Evolutionary conservation across 2,113 vertebrate genomes (phyloP).

Genomic region (Cheirogaleus medius): DNA sequence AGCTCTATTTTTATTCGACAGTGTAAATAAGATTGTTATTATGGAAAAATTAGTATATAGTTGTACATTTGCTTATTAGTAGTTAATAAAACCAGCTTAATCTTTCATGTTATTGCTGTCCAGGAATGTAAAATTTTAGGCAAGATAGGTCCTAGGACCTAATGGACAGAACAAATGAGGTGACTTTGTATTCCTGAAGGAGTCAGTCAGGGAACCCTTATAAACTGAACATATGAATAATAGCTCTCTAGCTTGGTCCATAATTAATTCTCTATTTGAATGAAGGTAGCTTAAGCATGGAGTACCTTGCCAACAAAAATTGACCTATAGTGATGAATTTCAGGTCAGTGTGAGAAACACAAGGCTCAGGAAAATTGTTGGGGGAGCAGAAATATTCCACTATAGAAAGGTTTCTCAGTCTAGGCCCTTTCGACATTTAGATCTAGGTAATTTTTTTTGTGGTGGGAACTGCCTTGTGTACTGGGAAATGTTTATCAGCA

Average conservation of each 20-base stretch:
- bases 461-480: neutral
- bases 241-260: neutral
- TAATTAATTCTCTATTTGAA: constrained; percentile 41
- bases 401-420: neutral
- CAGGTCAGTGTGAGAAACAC: neutral
- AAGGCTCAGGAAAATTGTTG: neutral
- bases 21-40: neutral
- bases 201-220: neutral
- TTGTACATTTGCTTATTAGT: neutral
- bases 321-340: neutral
- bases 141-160: neutral
- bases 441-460: neutral
- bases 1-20: neutral
- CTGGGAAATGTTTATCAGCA: neutral
- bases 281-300: neutral
- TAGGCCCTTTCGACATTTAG: neutral
- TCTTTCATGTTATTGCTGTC: neutral
- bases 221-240: neutral
- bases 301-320: neutral
- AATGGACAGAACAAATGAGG: neutral
- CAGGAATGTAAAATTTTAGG: neutral
- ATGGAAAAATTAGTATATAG: neutral
- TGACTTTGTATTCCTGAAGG: neutral
- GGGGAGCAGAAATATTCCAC: neutral
- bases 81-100: neutral